Percentiles rank a stretch among this genome's conserved stretches.
Conservation (phyloP, 2,888 invertebrate genomes). For the Lasioglossum marginatum region DNA sequence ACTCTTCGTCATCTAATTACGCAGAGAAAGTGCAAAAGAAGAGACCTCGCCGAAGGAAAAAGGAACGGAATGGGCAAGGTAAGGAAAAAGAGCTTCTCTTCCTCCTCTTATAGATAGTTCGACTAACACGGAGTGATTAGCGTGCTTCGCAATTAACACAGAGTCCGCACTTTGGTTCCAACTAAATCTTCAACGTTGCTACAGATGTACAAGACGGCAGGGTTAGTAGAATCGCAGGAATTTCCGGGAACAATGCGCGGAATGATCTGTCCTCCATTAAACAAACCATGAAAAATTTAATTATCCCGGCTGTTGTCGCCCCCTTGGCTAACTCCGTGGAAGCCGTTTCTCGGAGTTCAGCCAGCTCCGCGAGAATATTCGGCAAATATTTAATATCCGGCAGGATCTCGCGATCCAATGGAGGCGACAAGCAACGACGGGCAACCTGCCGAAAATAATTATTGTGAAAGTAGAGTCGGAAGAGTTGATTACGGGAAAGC, state of each 20-base stretch:
- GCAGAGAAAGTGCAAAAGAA: slow-evolving; percentile 70
- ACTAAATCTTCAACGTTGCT: neutral
- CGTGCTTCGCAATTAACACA: neutral
- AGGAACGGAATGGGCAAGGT: slow-evolving; percentile 62
- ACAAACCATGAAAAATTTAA: neutral
- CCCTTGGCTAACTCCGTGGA: neutral
- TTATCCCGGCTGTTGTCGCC: neutral
- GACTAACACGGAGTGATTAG: neutral
- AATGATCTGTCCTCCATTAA: neutral
- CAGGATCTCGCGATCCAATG: neutral
- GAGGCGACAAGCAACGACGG: neutral
- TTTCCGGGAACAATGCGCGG: slow-evolving; percentile 6
- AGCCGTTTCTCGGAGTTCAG: neutral
- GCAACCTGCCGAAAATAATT: slow-evolving; percentile 42
- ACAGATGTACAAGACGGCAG: neutral
- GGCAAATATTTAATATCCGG: slow-evolving; percentile 25
- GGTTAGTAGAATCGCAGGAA: neutral
- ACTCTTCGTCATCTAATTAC: slow-evolving; percentile 77
- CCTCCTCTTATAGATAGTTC: neutral
- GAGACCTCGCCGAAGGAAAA: slow-evolving; percentile 72
- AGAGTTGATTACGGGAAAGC: slow-evolving; percentile 49
- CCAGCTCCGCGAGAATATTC: neutral
- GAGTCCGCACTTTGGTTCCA: neutral
- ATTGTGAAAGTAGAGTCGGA: slow-evolving; percentile 29
- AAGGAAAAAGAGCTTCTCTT: slow-evolving; percentile 41